Evolutionary conservation across 2,113 vertebrate genomes (phyloP).

Genomic region (Drymodes brunneopygia): DNA sequence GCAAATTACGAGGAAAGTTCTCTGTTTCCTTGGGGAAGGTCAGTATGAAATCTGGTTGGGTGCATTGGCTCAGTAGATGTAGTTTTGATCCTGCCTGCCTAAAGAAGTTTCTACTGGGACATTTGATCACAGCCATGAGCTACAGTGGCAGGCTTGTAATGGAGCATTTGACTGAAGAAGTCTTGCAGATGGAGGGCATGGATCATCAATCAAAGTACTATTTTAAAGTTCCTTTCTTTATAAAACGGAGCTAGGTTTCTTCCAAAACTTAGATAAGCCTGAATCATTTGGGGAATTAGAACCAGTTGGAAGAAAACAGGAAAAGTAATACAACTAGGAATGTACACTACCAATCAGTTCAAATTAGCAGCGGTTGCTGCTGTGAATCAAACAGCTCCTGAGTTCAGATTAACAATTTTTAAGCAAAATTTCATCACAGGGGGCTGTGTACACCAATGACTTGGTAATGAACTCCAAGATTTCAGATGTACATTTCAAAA

Average conservation of each 20-base stretch:
- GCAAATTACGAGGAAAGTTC: constrained; percentile 54
- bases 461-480: not conserved
- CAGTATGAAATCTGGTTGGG: constrained; percentile 24
- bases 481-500: not conserved
- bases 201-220: not conserved
- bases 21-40: constrained; percentile 33
- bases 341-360: not conserved
- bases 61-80: constrained; percentile 6
- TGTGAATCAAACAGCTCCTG: not conserved
- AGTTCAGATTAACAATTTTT: not conserved
- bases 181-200: not conserved
- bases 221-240: not conserved
- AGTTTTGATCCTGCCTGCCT: constrained; percentile 45
- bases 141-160: not conserved
- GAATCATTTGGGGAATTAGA: not conserved
- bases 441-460: not conserved
- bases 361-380: not conserved
- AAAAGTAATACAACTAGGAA: not conserved
- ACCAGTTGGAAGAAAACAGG: not conserved
- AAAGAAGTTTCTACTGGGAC: constrained; percentile 56
- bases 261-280: not conserved
- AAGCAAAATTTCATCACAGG: not conserved
- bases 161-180: not conserved
- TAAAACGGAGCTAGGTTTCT: not conserved
- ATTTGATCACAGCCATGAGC: not conserved